Conservation (phyloP, 2,113 vertebrate species). For the Pelecanoides urinatrix region DNA sequence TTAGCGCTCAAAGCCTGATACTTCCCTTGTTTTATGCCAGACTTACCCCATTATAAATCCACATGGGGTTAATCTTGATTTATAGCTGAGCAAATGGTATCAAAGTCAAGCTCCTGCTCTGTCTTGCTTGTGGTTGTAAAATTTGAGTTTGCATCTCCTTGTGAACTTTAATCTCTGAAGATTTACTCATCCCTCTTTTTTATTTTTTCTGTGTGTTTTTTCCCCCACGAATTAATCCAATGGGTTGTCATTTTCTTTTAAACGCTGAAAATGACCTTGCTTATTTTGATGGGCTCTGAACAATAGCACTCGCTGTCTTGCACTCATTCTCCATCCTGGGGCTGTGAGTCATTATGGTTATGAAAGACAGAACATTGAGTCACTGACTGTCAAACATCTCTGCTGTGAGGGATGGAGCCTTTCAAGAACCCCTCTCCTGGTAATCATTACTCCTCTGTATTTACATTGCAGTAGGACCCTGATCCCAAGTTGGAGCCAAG, state of each 20-base stretch:
- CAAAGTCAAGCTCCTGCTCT: slow-evolving; percentile 7
- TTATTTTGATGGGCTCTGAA: slow-evolving; percentile 53
- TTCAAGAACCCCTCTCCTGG: neutral
- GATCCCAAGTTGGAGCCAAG: neutral
- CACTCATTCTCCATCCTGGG: slow-evolving; percentile 11
- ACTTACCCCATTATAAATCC: neutral
- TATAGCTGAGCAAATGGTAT: slow-evolving; percentile 20
- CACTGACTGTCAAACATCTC: slow-evolving; percentile 37
- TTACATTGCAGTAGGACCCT: neutral
- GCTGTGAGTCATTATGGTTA: slow-evolving; percentile 59
- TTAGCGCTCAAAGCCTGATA: neutral
- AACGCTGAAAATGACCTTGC: slow-evolving; percentile 39
- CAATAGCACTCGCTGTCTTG: slow-evolving; percentile 29
- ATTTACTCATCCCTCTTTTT: neutral
- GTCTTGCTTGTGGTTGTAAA: slow-evolving; percentile 18
- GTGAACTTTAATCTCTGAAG: slow-evolving; percentile 3
- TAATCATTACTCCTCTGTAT: slow-evolving; percentile 32
- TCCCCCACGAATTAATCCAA: neutral
- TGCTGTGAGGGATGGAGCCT: slow-evolving; percentile 7
- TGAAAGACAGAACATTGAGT: slow-evolving; percentile 50
- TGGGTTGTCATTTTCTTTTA: slow-evolving; percentile 9
- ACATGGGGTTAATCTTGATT: slow-evolving; percentile 17
- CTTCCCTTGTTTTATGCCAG: neutral
- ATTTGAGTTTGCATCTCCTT: neutral
- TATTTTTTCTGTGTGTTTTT: neutral